Evolutionary conservation across 2,888 invertebrate genomes (phyloP), one percentile per base, ranked within the genome.

Genomic region (Caenorhabditis doughertyi): DNA sequence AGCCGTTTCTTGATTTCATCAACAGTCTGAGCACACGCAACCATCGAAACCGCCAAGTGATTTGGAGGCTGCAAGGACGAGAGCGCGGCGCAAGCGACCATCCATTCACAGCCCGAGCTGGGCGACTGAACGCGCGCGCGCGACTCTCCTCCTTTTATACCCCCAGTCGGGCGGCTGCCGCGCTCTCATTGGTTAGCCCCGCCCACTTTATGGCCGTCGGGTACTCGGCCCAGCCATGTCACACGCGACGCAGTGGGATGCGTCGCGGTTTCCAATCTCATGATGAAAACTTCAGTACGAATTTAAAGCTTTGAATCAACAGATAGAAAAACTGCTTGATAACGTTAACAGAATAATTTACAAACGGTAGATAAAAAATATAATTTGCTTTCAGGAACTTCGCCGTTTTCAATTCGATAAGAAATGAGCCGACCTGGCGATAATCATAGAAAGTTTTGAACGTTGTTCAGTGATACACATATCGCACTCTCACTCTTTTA

Each of bases 1-100:
- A 91, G 88, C 70, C 86, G 87, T 65, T 85, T 76, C 85, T 90
- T 91, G 84, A 91, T 86, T 76, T 89, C 89, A 42, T 91, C 91
- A 55, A 89, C 87, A 49, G 81, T 81, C 65, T 80, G 79, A 55
- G 81, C 80, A 58, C 71, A 39, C 60, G 83, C 55, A 60, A 81
- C 81, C 84, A 85, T 85, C 82, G 85, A 71, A 80, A 79, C 83
- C 72, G 86, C 85, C 84, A 88, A 84, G 51, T 73, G 73, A 74
- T 81, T 79, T 79, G 76, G 84, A 35, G 85, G 84, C 68, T 84
- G 85, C 64, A 65, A 29, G 79, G 85, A 83, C 58, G 84, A 81
- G 64, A 84, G 68, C 71, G 83, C 84, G 71, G 84, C 85, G 77
- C 86, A 88, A 79, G 87, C 88, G 77, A 89, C 88, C 89, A 89